phyloP scores from a whole-genome alignment of 2,113 vertebrate genomes.

The Stigmatopora nigra region DNA sequence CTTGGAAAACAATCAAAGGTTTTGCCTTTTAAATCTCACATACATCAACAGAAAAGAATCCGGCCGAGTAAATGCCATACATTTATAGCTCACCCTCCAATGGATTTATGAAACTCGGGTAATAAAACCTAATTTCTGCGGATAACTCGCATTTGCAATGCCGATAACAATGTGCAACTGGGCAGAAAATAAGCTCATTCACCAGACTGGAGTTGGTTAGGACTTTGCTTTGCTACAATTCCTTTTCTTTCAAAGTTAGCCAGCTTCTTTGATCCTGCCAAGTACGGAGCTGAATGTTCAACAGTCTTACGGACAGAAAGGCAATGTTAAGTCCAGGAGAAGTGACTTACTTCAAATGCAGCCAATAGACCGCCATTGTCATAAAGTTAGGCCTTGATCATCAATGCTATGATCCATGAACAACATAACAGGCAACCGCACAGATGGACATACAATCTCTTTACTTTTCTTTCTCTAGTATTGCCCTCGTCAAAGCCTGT shows the following conservation, averaged over 20 bases:
- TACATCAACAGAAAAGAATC: background rate
- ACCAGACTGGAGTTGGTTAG: conserved; percentile 34
- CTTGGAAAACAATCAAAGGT: background rate
- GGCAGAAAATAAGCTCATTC: conserved; percentile 61
- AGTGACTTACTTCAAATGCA: conserved; percentile 50
- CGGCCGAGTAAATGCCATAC: background rate
- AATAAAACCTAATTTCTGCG: conserved; percentile 28
- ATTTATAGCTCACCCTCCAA: conserved; percentile 24
- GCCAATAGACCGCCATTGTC: conserved; percentile 50
- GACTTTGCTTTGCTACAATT: conserved; percentile 48
- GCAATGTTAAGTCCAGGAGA: conserved; percentile 25
- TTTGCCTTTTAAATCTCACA: background rate
- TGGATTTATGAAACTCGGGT: conserved; percentile 36
- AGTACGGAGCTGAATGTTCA: conserved; percentile 58
- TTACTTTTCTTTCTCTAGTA: conserved; percentile 3
- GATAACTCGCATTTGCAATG: conserved; percentile 27
- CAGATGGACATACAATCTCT: conserved; percentile 20
- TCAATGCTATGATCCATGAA: conserved; percentile 52
- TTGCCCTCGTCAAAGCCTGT: background rate
- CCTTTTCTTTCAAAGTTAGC: conserved; percentile 39
- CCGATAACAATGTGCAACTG: conserved; percentile 46
- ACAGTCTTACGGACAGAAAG: conserved; percentile 55
- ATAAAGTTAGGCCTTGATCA: conserved; percentile 59
- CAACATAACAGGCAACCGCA: conserved; percentile 25
- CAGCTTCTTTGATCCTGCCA: conserved; percentile 47